Conservation (phyloP, 2,888 invertebrate genomes). For the Dolichopus griseipennis region DNA sequence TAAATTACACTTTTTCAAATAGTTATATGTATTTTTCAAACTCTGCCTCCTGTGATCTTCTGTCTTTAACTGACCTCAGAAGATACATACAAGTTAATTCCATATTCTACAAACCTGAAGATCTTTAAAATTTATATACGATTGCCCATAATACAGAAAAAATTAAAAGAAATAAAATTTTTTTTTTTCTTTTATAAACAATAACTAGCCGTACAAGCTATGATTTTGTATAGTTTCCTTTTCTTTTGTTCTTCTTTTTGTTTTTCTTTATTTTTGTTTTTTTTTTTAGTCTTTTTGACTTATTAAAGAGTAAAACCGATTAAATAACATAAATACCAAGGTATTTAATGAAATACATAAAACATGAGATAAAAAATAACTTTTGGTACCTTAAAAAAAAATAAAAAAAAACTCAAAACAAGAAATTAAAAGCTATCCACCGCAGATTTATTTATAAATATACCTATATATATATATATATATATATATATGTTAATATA, state of each 20-base stretch:
- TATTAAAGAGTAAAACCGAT: slow-evolving; percentile 2
- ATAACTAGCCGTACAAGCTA: neutral
- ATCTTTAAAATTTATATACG: too few species aligned
- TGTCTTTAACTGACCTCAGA: too few species aligned
- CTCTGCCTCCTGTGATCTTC: too few species aligned
- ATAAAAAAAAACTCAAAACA: too few species aligned
- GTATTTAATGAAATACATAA: slow-evolving; percentile 1
- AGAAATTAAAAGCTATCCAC: neutral
- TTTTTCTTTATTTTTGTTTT: neutral
- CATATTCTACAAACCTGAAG: too few species aligned
- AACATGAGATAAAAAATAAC: slow-evolving; percentile 4
- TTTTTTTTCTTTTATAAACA: neutral
- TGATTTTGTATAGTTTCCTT: neutral
- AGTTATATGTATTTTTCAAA: too few species aligned
- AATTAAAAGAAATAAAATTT: neutral
- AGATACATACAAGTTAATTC: too few species aligned
- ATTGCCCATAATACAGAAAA: neutral
- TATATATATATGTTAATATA: neutral
- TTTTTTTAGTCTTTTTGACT: neutral
- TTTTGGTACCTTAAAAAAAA: neutral
- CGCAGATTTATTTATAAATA: neutral
- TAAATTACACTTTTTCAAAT: too few species aligned
- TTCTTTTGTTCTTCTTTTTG: neutral
- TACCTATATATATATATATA: neutral
- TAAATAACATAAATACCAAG: slow-evolving; percentile 6